Evolutionary conservation across 2,888 invertebrate genomes (phyloP), one percentile per base, ranked within the genome.

Genomic region (Acronicta alni): DNA sequence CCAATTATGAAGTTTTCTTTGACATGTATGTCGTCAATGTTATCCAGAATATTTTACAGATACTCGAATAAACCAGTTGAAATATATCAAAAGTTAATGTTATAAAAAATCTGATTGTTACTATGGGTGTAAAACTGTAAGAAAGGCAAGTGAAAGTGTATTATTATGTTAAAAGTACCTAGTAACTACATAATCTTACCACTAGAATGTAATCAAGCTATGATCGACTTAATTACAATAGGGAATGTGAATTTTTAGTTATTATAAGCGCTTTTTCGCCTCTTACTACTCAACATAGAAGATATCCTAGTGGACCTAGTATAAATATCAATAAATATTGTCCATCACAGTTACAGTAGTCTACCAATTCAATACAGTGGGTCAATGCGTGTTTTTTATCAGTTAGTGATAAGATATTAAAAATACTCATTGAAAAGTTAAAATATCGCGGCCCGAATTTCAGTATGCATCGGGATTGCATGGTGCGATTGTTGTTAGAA

Each of bases 181-280:
- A 42, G 41, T 41, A 26, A 17, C 4, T 17, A n/a, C 15, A 0
- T n/a, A 49, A 72, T 42, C 51, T 72, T 72, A 67, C 72, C 55
- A 68, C 52, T 55, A 48, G 43, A 26, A 9, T 47, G 51, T 65
- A 46, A 42, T 26, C 47, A 41, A 16, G 35, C 20, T 41, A 48
- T 30, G 20, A 52, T 78, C 68, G 72, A 73, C 72, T 77, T 68
- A 72, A 71, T 16, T 41, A 20, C 58, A 64, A 60, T 75, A 74
- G 60, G 49, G 55, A 69, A 75, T 67, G 75, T 77, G 75, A 67
- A 69, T 65, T 75, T 58, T 68, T 64, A 20, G 64, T 67, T 73
- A 14, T 55, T 51, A 5, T 72, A 68, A 68, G 49, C 61, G 78
- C 76, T 77, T 77, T 57, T 60, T 58, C 55, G 59, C 62, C 58